Percentiles rank a stretch among this genome's conserved stretches.
phyloP scores from a whole-genome alignment of 2,888 invertebrate genomes.

The Tribolium freemani region DNA sequence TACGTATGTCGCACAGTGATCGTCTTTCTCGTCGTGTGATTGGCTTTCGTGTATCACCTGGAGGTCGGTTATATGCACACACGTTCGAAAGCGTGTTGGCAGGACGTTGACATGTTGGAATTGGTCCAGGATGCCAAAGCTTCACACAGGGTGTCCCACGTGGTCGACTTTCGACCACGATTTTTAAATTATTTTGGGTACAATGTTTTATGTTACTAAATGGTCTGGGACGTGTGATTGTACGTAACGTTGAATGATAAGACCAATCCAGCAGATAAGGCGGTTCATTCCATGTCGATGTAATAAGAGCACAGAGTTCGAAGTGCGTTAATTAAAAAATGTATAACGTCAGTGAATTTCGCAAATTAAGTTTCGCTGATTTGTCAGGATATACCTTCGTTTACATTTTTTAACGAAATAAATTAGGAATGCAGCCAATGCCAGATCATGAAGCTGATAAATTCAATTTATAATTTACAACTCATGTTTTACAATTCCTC shows the following conservation, averaged over 20 bases:
- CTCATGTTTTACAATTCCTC: not conserved
- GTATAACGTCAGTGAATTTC: not conserved
- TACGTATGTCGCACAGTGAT: conserved; percentile 25
- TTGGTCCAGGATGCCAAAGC: conserved; percentile 7
- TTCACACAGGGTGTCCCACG: not conserved
- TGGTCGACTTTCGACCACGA: too few species aligned
- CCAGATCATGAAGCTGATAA: not conserved
- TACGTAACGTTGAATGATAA: not conserved
- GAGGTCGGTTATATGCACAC: not conserved
- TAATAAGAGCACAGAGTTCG: not conserved
- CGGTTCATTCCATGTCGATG: not conserved
- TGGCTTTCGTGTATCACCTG: conserved; percentile 18
- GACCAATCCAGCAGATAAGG: not conserved
- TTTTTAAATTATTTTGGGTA: too few species aligned
- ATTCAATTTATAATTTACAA: not conserved
- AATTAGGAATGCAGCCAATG: too few species aligned
- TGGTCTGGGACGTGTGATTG: too few species aligned
- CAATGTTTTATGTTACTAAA: not conserved
- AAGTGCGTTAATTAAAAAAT: not conserved
- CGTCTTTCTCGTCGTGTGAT: conserved; percentile 21
- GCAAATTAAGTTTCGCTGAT: not conserved
- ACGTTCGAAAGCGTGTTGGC: not conserved
- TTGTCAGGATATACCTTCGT: not conserved
- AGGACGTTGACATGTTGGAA: conserved; percentile 20
- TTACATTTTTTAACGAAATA: too few species aligned